A percentile compares a stretch with the other conserved stretches of the same genome.
Evolutionary conservation across 2,113 vertebrate species (phyloP).

Genomic region (Raphicerus campestris): DNA sequence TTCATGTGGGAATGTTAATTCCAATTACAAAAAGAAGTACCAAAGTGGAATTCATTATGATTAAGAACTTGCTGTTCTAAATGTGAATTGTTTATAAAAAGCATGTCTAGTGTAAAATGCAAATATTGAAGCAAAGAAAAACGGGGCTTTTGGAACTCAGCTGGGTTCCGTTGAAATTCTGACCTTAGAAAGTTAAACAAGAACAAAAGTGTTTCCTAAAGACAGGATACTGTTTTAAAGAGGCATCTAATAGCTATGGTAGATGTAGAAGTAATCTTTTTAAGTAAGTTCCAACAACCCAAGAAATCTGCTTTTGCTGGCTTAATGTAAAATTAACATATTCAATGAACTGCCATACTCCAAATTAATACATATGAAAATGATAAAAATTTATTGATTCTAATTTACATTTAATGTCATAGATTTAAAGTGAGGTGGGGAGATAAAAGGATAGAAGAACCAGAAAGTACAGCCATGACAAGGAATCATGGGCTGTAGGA

Average conservation of each 20-base stretch:
- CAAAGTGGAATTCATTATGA: slow-evolving; percentile 26
- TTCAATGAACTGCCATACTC: not conserved
- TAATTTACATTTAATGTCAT: not conserved
- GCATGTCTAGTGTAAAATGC: not conserved
- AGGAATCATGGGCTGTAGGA: not conserved
- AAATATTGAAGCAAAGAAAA: slow-evolving; percentile 18
- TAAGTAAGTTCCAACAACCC: not conserved
- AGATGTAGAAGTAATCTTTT: not conserved
- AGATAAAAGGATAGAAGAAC: not conserved
- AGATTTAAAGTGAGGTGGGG: not conserved
- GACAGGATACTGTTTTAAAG: not conserved
- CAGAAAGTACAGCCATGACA: not conserved
- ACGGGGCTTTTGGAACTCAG: not conserved
- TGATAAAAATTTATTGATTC: not conserved
- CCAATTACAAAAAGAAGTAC: slow-evolving; percentile 37
- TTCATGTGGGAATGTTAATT: slow-evolving; percentile 28
- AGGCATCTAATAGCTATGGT: not conserved
- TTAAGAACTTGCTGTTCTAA: slow-evolving; percentile 22
- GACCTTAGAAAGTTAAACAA: not conserved
- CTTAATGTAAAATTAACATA: slow-evolving; percentile 4
- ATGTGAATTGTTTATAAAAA: slow-evolving; percentile 19
- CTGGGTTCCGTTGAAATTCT: not conserved
- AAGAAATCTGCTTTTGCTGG: not conserved
- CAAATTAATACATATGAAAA: not conserved
- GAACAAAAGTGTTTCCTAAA: not conserved